A percentile compares a stretch with the other conserved stretches of the same genome.
phyloP scores from a whole-genome alignment of 2,113 vertebrate genomes.

The Daubentonia madagascariensis region DNA sequence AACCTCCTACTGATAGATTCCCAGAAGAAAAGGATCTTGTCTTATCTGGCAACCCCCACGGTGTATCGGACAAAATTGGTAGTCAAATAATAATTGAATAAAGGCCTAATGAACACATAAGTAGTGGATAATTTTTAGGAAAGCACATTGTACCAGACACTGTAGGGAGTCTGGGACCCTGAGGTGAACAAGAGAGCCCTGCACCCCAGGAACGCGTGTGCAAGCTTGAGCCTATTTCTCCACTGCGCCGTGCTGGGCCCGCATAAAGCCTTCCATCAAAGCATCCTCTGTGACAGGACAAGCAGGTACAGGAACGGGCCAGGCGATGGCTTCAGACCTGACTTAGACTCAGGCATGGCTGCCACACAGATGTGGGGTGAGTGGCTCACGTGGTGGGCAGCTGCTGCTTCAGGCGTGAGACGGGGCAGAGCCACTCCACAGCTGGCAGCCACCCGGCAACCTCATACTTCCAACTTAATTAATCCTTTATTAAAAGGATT shows the following conservation, averaged over 20 bases:
- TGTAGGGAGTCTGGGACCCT: neutral
- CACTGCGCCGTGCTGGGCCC: fast-evolving
- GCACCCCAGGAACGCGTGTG: fast-evolving
- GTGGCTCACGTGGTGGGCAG: fast-evolving
- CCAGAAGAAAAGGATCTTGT: neutral
- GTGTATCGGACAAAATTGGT: neutral
- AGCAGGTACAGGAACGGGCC: neutral
- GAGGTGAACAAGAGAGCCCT: neutral
- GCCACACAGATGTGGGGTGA: neutral
- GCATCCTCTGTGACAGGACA: too few species aligned
- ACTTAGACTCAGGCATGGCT: neutral
- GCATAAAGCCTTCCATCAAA: neutral
- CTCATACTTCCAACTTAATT: neutral
- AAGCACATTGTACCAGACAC: neutral
- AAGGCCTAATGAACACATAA: too few species aligned
- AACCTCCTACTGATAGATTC: neutral
- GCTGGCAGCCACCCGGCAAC: fast-evolving
- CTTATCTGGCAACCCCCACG: neutral
- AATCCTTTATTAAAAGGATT: too few species aligned
- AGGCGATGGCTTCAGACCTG: fast-evolving
- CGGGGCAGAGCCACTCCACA: neutral
- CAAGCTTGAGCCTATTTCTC: neutral
- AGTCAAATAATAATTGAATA: neutral
- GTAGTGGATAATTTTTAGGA: neutral
- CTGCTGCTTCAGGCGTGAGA: neutral